Evolutionary conservation across 1,140 invertebrate genomes (phyloP), one percentile per base, ranked within the genome.

Genomic region (Drosophila sproati): DNA sequence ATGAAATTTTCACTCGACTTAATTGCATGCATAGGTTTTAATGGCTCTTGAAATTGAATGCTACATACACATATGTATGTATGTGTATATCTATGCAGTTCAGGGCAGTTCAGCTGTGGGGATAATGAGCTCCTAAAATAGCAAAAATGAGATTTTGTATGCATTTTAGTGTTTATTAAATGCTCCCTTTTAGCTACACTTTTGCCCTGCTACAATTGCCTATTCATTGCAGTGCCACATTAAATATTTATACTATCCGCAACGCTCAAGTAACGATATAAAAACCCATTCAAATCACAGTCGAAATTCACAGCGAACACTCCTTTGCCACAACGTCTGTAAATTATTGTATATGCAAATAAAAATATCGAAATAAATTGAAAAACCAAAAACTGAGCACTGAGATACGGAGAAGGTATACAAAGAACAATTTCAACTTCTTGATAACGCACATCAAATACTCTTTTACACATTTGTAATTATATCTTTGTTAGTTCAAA

Each of bases 1-100:
- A 85, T 89, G 86, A 88, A 88, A 88, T 89, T 88, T 88, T 88
- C 85, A 88, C 78, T 88, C 83, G 85, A 88, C 81, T 88, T 88
- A 88, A 88, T 88, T 88, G 86, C 85, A 88, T 90, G 85, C 85
- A 89, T 79, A 73, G 74, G 78, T 82, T 85, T 88, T 89, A 88
- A 88, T 88, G 85, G 81, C 85, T 88, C 85, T 89, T 88, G 85
- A 88, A 88, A 88, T 88, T 88, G 77, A 88, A 89, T 77, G 61
- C 32, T 32, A 51, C 31, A 74, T 54, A 57, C 68, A 55, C 28
- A 51, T 34, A 66, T 1, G 1, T 1, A 20, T 1, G 37, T 39
- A 34, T 39, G 43, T 31, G 8, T 57, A 8, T 4, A 34, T 28
- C 20, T 20, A 47, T 34, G 35, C 37, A 63, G 47, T 20, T 56